Evolutionary conservation across 2,888 invertebrate genomes (phyloP).

Genomic region (Hirudinaria manillensis): DNA sequence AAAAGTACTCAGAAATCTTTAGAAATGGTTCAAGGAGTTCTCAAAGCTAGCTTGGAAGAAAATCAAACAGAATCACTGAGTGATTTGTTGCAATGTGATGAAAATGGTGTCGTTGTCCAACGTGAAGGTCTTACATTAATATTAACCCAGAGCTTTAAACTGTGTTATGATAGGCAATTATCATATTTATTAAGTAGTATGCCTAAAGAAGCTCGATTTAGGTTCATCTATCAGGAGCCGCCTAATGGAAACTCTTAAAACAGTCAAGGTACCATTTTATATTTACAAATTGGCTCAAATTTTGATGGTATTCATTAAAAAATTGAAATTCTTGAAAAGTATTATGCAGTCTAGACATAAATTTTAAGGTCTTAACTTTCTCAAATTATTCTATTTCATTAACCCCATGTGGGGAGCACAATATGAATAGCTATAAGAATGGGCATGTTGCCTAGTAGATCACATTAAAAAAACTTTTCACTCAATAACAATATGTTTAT

Average conservation of each 20-base stretch:
- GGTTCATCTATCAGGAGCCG: constrained; percentile 2
- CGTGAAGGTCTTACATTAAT: background rate
- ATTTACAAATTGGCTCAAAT: too few species aligned
- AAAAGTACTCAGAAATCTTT: background rate
- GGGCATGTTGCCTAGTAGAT: too few species aligned
- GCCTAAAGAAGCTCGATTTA: background rate
- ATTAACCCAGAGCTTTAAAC: background rate
- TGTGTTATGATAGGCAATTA: background rate
- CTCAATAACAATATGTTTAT: too few species aligned
- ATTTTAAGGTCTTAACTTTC: too few species aligned
- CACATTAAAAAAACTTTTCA: too few species aligned
- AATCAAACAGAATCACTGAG: background rate
- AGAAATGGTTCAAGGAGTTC: background rate
- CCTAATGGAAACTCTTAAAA: constrained; percentile 12
- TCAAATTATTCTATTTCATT: too few species aligned
- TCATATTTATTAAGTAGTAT: background rate
- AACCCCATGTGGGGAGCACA: too few species aligned
- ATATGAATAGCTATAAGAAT: too few species aligned
- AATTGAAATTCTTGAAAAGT: too few species aligned
- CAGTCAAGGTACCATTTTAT: constrained; percentile 1
- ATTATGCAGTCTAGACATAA: too few species aligned
- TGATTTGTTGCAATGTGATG: too few species aligned
- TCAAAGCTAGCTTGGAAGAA: background rate
- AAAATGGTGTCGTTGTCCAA: background rate
- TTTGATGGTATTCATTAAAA: too few species aligned